These are phyloP conservation scores for Enteromius trimaculatus DNA, from an alignment of 2,797 vertebrate genomes.

Conservation along the genomic window DNA sequence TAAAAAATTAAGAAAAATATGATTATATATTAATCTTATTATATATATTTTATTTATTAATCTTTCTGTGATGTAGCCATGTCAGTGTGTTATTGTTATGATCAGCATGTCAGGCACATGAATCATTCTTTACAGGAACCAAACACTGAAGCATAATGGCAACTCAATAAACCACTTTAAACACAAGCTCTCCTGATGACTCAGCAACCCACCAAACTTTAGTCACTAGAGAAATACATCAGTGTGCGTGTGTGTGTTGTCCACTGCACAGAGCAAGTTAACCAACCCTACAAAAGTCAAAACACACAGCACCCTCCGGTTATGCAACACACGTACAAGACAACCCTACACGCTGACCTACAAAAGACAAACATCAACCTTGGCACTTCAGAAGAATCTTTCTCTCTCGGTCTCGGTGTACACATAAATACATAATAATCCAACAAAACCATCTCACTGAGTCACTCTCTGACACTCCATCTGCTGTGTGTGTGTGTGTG, in stretches of 20 bases:
- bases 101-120: constrained; percentile 5
- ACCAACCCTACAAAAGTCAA: neutral
- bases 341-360: constrained; percentile 13
- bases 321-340: constrained; percentile 17
- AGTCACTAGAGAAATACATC: constrained; percentile 40
- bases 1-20: neutral
- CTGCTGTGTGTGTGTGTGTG: constrained; percentile 46
- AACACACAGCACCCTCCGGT: neutral
- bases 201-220: constrained; percentile 52
- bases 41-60: too few relatives aligned
- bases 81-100: constrained; percentile 5
- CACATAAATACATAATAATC: constrained; percentile 58
- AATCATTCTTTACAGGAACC: constrained; percentile 14
- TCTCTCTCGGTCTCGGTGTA: constrained; percentile 38
- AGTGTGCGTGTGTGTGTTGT: constrained; percentile 12
- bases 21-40: too few relatives aligned
- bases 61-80: neutral
- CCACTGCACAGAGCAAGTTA: neutral
- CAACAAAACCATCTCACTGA: constrained; percentile 53
- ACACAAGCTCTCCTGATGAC: constrained; percentile 43
- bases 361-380: constrained; percentile 36
- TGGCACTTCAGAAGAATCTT: constrained; percentile 26
- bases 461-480: constrained; percentile 57
- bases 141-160: neutral
- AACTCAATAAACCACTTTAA: constrained; percentile 28